phyloP scores from a whole-genome alignment of 2,888 invertebrate species.

The Cryptosula pallasiana region DNA sequence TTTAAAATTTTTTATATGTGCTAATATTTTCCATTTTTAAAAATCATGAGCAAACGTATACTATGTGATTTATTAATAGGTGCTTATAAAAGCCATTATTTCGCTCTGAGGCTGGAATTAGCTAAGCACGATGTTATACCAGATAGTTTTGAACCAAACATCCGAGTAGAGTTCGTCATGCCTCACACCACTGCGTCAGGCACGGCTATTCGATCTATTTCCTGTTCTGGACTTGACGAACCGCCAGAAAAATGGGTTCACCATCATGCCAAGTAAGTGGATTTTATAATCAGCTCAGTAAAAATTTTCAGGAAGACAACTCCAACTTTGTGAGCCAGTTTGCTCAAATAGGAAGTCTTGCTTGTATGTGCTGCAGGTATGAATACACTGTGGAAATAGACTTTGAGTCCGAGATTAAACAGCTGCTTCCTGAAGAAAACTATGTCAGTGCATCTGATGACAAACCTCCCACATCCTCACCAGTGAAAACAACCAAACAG shows the following conservation, averaged over 20 bases:
- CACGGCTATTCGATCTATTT: conserved; percentile 84
- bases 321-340: too few relatives aligned
- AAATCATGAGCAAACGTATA: too few relatives aligned
- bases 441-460: not conserved
- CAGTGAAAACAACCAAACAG: not conserved
- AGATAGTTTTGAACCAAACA: conserved; percentile 79
- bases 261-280: conserved; percentile 85
- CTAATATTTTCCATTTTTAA: too few relatives aligned
- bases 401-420: conserved; percentile 26
- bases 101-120: conserved; percentile 87
- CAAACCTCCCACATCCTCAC: not conserved
- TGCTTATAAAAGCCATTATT: conserved; percentile 94
- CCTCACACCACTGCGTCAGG: conserved; percentile 78
- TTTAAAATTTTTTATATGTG: too few relatives aligned
- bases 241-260: conserved; percentile 98
- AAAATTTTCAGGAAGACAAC: too few relatives aligned
- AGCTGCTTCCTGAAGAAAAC: conserved; percentile 20
- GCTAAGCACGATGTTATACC: conserved; percentile 97
- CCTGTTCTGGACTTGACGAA: conserved; percentile 56
- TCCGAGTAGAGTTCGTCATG: conserved; percentile 96
- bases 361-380: not conserved
- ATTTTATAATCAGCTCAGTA: too few relatives aligned
- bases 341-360: too few relatives aligned
- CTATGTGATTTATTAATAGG: conserved; percentile 58
- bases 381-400: conserved; percentile 28